These are phyloP conservation scores for Dipodomys stephensi DNA, from an alignment of 2,113 vertebrate genomes.

Conservation along the genomic window DNA sequence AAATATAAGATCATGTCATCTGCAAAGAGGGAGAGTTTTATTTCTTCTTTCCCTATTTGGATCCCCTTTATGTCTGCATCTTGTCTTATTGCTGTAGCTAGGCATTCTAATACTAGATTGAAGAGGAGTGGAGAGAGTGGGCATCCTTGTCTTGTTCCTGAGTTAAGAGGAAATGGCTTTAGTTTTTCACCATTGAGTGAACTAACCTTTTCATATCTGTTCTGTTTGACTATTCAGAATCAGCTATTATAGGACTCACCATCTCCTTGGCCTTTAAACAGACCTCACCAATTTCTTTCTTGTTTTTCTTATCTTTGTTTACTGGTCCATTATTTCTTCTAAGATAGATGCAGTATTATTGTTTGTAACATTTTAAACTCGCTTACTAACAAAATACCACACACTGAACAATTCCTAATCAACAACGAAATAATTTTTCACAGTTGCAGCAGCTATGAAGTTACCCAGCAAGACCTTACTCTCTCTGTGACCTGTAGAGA, in stretches of 20 bases:
- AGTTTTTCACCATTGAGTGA: too few species aligned
- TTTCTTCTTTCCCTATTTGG: too few species aligned
- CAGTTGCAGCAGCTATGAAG: not conserved
- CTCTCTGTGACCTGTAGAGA: too few species aligned
- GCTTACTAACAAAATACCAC: not conserved
- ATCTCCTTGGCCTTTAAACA: not conserved
- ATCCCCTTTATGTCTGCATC: too few species aligned
- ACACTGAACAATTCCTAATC: not conserved
- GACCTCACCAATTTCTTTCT: not conserved
- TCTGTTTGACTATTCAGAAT: not conserved
- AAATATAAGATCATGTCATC: too few species aligned
- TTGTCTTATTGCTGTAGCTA: too few species aligned
- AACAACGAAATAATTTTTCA: not conserved
- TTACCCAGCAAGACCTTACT: fast-evolving
- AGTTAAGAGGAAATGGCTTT: too few species aligned
- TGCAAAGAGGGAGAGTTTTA: too few species aligned
- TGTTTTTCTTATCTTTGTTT: not conserved
- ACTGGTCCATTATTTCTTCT: not conserved
- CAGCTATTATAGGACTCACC: too few species aligned
- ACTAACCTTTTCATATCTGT: not conserved
- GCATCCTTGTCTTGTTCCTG: too few species aligned
- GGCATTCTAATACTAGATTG: too few species aligned
- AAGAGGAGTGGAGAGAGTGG: too few species aligned
- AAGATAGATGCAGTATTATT: not conserved
- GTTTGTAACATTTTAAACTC: not conserved